Evolutionary conservation across 2,113 vertebrate species (phyloP), one percentile per base, ranked within the genome.

Genomic region (Guaruba guarouba): DNA sequence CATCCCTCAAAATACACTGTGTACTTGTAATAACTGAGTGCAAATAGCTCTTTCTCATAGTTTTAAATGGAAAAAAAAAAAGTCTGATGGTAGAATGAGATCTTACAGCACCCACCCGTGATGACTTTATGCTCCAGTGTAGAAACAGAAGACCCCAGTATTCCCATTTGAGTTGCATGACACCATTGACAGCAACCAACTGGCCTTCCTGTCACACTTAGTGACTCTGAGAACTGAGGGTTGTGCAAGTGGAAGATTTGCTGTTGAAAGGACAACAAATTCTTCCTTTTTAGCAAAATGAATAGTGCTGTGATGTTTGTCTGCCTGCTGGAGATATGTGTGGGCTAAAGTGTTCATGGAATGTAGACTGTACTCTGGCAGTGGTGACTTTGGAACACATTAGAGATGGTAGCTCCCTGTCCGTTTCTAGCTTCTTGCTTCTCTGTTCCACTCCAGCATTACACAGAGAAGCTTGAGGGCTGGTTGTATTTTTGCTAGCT

Each of bases 71-170:
- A 13, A 57, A 57, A 59, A 59, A 33, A 35, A 13, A 7, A 49
- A 31, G 13, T 3, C 1, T 1, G 8, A 7, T 78, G 69, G 29
- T 41, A 84, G 74, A 64, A 62, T 12, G 54, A 52, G 46, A 4
- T 63, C 2, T 4, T 23, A 2, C 3, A 59, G 39, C 31, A 25
- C 37, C 24, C 33, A 24, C 20, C 13, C 7, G 0, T 4, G 24
- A 11, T 51, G 66, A 17, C 16, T 5, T 44, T 10, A 17, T 9
- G 57, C 33, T 51, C 35, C 29, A 23, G 35, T 20, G 24, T 78
- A 83, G 68, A 39, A 52, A 52, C 13, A 39, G 46, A 18, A 15
- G 43, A 63, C 14, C 27, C 54, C 86, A 17, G 16, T 24, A 4
- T 76, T 83, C 20, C 46, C 2, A 0, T 57, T 27, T 29, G 77